These are phyloP conservation scores for Papilio polytes DNA, from an alignment of 1,140 invertebrate species.

Conservation along the genomic window DNA sequence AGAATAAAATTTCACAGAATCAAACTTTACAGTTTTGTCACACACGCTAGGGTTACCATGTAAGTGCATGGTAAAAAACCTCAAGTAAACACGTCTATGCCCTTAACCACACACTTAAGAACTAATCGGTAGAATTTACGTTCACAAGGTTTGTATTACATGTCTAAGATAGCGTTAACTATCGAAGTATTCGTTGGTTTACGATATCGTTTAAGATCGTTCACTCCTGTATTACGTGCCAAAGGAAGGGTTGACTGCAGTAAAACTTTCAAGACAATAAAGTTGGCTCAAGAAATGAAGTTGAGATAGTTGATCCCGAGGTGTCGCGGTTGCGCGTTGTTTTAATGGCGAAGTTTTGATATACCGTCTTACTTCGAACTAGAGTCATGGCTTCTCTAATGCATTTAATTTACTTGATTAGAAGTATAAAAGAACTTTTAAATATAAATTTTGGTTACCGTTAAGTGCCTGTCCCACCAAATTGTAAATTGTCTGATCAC, in stretches of 20 bases:
- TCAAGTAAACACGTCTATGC: background rate
- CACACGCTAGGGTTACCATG: too few species aligned
- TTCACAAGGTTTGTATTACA: conserved; percentile 18
- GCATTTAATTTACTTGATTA: conserved; percentile 59
- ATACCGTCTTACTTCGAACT: conserved; percentile 59
- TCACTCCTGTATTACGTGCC: conserved; percentile 46
- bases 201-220: conserved; percentile 18
- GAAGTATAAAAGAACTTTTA: background rate
- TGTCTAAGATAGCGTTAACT: background rate
- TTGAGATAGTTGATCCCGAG: conserved; percentile 65
- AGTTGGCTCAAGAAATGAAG: conserved; percentile 65
- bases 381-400: conserved; percentile 53
- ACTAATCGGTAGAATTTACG: background rate
- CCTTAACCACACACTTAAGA: background rate
- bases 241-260: conserved; percentile 56
- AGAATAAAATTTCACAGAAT: too few species aligned
- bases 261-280: conserved; percentile 73
- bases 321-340: conserved; percentile 65
- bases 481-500: too few species aligned
- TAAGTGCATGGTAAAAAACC: background rate
- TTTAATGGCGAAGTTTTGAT: conserved; percentile 77
- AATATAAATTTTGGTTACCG: background rate
- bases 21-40: too few species aligned
- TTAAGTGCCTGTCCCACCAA: too few species aligned
- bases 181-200: conserved; percentile 8